Evolutionary conservation across 1,140 invertebrate genomes (phyloP).

Genomic region (Ostrea denselamellosa): DNA sequence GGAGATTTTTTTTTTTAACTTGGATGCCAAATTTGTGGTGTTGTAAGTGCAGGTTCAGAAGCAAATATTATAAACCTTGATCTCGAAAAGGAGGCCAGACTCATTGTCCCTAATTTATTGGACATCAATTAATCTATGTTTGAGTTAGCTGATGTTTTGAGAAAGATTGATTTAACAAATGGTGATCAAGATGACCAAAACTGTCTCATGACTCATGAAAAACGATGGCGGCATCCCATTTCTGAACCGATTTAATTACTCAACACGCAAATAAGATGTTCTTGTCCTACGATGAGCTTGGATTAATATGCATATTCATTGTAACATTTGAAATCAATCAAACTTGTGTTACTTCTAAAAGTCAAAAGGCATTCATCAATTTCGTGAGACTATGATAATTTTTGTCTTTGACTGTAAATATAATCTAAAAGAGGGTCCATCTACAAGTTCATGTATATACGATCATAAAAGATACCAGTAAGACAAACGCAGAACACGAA

Average conservation of each 20-base stretch:
- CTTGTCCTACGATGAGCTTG: neutral
- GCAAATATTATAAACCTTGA: neutral
- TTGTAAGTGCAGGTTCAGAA: no score
- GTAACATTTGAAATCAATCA: constrained; percentile 7
- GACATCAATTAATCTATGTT: constrained; percentile 28
- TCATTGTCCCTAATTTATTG: neutral
- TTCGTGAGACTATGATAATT: neutral
- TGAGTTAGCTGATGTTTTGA: constrained; percentile 29
- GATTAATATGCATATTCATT: constrained; percentile 29
- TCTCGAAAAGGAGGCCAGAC: neutral
- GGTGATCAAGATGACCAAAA: constrained; percentile 27
- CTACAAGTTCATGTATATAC: no score
- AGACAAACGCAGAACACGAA: no score
- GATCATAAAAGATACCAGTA: no score
- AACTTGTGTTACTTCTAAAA: neutral
- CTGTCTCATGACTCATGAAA: constrained; percentile 21
- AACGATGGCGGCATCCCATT: constrained; percentile 5
- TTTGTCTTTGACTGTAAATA: neutral
- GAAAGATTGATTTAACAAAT: constrained; percentile 33
- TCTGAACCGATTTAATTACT: constrained; percentile 27
- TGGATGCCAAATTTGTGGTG: no score
- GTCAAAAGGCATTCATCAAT: neutral
- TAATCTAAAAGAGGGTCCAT: no score
- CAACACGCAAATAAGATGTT: constrained; percentile 29
- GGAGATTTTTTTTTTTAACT: no score